Evolutionary conservation across 2,797 vertebrate genomes (phyloP), one percentile per base, ranked within the genome.

Genomic region (Champsocephalus esox): DNA sequence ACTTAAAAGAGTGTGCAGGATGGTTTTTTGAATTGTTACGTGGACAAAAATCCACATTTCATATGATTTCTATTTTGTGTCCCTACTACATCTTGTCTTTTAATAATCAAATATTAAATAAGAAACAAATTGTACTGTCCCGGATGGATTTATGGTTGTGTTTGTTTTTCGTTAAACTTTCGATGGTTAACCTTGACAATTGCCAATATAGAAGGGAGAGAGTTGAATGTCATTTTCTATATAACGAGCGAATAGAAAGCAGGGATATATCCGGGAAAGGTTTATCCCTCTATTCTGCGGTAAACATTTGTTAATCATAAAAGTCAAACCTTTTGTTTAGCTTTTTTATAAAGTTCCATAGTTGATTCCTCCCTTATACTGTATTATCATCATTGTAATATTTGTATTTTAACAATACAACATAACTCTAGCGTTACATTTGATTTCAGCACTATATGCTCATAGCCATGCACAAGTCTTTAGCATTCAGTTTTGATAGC

Each of bases 381-480:
- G 64, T 28, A 28, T 28, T 28, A 28, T 61, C 32, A 70, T 21
- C 11, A 68, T 72, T 73, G 75, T 49, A 67, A n/a, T 32, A 77
- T 78, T 80, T 70, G 34, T 9, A 70, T 75, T 66, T 70, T 14
- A 70, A 77, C 72, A 67, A 68, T 19, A 62, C 34, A 70, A 67
- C 41, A 73, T 80, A 78, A 83, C 65, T 70, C 63, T 21, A 57
- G 57, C 34, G 19, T 81, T 85, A 79, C 72, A 89, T 86, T 57
- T 75, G 57, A 73, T 77, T 65, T 66, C 51, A 64, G 64, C 50
- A 48, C 24, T 63, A 51, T 5, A 54, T 9, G 50, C 73, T 62
- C 49, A 45, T 17, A 73, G 41, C 66, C 69, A 79, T 62, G 21
- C 54, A 12, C 32, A 46, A 52, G 16, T 66, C 70, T 78, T 77